These are phyloP conservation scores for Heliocidaris tuberculata DNA, from an alignment of 35 echinoderm and acorn worm species.

Conservation along the genomic window DNA sequence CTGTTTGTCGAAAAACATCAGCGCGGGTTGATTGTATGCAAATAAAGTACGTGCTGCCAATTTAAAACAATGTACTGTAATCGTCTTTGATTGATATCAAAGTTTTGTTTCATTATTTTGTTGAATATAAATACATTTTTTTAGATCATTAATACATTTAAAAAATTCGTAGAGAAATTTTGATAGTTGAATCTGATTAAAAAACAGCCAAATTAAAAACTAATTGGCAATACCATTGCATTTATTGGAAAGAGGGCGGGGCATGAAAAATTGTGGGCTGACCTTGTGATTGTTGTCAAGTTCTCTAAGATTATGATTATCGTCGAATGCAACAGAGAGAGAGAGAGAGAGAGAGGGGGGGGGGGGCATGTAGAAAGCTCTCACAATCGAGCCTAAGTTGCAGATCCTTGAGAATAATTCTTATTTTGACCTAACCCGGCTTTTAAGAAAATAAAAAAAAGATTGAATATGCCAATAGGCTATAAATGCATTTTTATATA, in stretches of 20 bases:
- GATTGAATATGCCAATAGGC: too few species aligned
- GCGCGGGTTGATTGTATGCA: slow-evolving; percentile 6
- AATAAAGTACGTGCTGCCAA: not conserved
- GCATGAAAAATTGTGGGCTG: not conserved
- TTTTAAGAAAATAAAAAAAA: too few species aligned
- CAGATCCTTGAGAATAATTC: too few species aligned
- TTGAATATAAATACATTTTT: not conserved
- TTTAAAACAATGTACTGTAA: not conserved
- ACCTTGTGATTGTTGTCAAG: not conserved
- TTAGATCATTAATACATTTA: not conserved
- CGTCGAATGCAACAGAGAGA: too few species aligned
- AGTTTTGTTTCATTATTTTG: not conserved
- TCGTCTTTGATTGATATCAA: too few species aligned
- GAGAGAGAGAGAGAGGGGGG: too few species aligned
- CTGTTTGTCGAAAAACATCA: not conserved
- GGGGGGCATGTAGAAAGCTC: too few species aligned
- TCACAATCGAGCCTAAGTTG: too few species aligned
- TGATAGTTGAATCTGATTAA: too few species aligned
- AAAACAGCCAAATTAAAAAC: not conserved
- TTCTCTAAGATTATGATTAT: not conserved
- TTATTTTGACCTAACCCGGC: too few species aligned
- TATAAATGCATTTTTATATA: too few species aligned
- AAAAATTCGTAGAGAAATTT: too few species aligned
- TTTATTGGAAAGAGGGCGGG: not conserved
- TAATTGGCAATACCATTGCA: not conserved